Evolutionary conservation across 2,888 invertebrate species (phyloP).

Genomic region (Scaptomyza cyrtandrae): DNA sequence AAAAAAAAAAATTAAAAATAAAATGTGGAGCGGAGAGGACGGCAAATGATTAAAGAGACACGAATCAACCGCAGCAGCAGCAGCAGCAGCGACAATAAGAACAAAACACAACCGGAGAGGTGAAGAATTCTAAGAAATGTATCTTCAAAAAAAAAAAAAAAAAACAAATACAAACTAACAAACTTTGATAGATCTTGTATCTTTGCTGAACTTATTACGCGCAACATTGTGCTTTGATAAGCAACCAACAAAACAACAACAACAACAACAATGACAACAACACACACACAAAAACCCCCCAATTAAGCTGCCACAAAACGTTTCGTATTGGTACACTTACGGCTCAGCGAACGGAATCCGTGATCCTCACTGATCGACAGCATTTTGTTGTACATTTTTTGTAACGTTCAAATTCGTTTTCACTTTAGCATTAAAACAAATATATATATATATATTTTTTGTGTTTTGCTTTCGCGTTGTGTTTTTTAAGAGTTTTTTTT

Average conservation of each 20-base stretch:
- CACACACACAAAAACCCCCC: too few species aligned
- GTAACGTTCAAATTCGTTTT: slow-evolving; percentile 11
- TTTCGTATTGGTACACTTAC: slow-evolving; percentile 73
- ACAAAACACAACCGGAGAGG: slow-evolving; percentile 49
- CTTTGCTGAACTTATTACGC: slow-evolving; percentile 30
- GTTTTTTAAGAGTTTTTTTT: slow-evolving; percentile 11
- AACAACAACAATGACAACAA: too few species aligned
- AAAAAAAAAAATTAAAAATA: too few species aligned
- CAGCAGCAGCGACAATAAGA: slow-evolving; percentile 7
- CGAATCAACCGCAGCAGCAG: neutral
- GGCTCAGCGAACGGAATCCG: slow-evolving; percentile 85
- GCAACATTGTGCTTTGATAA: slow-evolving; percentile 39
- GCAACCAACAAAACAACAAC: neutral
- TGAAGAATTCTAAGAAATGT: slow-evolving; percentile 60
- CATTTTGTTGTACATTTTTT: slow-evolving; percentile 83
- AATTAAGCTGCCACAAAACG: too few species aligned
- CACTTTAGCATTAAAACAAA: slow-evolving; percentile 49
- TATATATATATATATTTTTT: neutral
- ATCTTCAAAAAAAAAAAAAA: slow-evolving; percentile 15
- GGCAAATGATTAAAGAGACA: slow-evolving; percentile 70
- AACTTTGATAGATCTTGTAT: slow-evolving; percentile 40
- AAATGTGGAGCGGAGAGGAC: slow-evolving; percentile 33
- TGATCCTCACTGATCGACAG: slow-evolving; percentile 85
- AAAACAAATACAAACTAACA: too few species aligned
- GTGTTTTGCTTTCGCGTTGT: slow-evolving; percentile 6